Percentiles rank a stretch among this genome's conserved stretches.
Evolutionary conservation across 2,797 vertebrate species (phyloP).

Genomic region (Capromys pilorides): DNA sequence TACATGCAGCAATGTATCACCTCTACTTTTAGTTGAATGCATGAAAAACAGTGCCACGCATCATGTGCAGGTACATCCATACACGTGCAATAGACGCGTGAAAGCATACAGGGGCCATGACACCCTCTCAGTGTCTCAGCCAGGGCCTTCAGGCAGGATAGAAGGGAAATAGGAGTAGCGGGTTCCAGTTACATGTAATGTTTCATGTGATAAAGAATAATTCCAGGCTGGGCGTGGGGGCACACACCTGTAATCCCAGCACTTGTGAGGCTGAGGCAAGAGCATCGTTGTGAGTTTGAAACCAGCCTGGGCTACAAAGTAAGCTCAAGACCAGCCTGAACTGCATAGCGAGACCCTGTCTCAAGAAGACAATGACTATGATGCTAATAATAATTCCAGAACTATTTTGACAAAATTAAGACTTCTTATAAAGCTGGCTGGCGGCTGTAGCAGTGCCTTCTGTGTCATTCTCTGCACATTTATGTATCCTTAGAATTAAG

Average conservation of each 20-base stretch:
- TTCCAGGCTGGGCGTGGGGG: too few relatives aligned
- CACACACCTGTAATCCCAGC: too few relatives aligned
- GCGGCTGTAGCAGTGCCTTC: neutral
- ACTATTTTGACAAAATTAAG: slow-evolving; percentile 17
- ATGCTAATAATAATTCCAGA: neutral
- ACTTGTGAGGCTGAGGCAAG: too few relatives aligned
- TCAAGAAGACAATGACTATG: too few relatives aligned
- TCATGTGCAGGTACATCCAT: neutral
- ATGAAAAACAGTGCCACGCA: neutral
- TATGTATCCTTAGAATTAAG: neutral
- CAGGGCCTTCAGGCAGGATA: neutral
- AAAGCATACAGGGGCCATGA: neutral
- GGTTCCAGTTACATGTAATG: neutral
- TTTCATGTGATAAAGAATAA: slow-evolving; percentile 2
- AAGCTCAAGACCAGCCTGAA: too few relatives aligned
- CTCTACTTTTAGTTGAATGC: neutral
- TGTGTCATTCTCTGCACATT: neutral
- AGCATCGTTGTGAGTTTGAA: too few relatives aligned
- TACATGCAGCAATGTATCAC: neutral
- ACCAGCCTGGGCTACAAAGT: too few relatives aligned
- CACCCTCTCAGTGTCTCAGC: neutral
- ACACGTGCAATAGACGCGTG: too few relatives aligned
- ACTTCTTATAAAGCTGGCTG: neutral
- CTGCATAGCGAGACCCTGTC: too few relatives aligned
- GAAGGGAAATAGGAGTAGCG: neutral